These are phyloP conservation scores for Epizoanthus rinbou DNA, from an alignment of 92 coral and sea anemone genomes.

Conservation along the genomic window DNA sequence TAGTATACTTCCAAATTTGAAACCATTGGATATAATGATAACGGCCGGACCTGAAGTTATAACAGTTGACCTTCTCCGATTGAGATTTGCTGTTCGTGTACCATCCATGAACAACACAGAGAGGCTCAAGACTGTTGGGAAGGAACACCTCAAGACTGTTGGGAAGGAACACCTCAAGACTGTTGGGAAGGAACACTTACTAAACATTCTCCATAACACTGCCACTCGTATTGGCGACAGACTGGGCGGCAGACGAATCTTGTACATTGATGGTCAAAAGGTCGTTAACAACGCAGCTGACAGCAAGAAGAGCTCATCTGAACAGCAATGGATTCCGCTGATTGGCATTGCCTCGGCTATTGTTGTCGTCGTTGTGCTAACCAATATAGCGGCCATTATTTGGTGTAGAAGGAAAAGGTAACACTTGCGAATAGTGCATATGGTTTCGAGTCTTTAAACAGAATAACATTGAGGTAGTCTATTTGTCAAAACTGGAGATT, in stretches of 20 bases:
- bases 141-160: not conserved
- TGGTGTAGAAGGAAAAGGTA: constrained; percentile 18
- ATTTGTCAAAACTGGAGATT: too few relatives aligned
- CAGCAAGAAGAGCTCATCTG: not conserved
- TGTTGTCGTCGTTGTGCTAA: constrained; percentile 8
- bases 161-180: not conserved
- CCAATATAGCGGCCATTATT: not conserved
- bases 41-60: not conserved
- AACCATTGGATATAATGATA: not conserved
- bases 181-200: constrained; percentile 2
- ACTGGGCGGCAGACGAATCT: not conserved
- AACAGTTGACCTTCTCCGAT: constrained; percentile 25
- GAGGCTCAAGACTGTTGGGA: not conserved
- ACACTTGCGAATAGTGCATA: not conserved
- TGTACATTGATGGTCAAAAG: constrained; percentile 22
- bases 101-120: not conserved
- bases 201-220: not conserved
- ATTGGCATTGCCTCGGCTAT: constrained; percentile 5
- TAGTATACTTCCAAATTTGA: constrained; percentile 7
- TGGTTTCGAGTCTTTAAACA: too few relatives aligned
- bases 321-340: not conserved
- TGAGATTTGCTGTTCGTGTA: not conserved
- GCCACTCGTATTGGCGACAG: not conserved
- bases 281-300: not conserved
- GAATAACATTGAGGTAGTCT: too few relatives aligned